Evolutionary conservation across 2,113 vertebrate genomes (phyloP), one percentile per base, ranked within the genome.

Genomic region (Crypturellus undulatus): DNA sequence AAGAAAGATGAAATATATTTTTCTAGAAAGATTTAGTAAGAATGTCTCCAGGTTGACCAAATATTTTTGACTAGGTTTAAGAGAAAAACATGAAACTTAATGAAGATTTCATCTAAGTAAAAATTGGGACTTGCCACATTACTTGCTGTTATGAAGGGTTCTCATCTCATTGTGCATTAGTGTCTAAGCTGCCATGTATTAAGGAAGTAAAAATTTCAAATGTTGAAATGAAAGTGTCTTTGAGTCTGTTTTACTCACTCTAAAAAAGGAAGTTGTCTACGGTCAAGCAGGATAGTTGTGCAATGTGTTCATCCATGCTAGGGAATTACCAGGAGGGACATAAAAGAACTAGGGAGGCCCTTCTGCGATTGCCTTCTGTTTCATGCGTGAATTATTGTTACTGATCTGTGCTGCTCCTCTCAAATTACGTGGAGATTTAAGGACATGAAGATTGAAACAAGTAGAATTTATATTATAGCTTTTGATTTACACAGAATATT

Each of bases 191-290:
- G 2, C 83, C 93, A 88, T 92, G 52, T 87, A 78, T 73, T 32
- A 12, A 49, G 59, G 76, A 70, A 93, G 58, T 72, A 63, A 89
- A 67, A 15, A 38, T 24, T 34, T 17, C 24, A 42, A 64, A 51
- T 10, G 18, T 58, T 21, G 32, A n/a, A 65, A 86, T 49, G 54
- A 69, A 79, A 73, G 71, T 79, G 60, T 63, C 42, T 72, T 75
- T 38, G 25, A 6, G 10, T 78, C 96, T 94, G 69, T 77, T 93
- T 92, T 89, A 81, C 72, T 87, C 43, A 22, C 60, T 47, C 26
- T 70, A 40, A 42, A 42, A 54, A 91, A n/a, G 90, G 54, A 96
- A 96, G 76, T 71, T 84, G 69, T 78, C 22, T 68, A 62, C 49
- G 38, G 83, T 90, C 68, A 90, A 92, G 52, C 9, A 22, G 49